These are phyloP conservation scores for Machaerirhynchus nigripectus DNA, from an alignment of 2,113 vertebrate species.

Conservation along the genomic window DNA sequence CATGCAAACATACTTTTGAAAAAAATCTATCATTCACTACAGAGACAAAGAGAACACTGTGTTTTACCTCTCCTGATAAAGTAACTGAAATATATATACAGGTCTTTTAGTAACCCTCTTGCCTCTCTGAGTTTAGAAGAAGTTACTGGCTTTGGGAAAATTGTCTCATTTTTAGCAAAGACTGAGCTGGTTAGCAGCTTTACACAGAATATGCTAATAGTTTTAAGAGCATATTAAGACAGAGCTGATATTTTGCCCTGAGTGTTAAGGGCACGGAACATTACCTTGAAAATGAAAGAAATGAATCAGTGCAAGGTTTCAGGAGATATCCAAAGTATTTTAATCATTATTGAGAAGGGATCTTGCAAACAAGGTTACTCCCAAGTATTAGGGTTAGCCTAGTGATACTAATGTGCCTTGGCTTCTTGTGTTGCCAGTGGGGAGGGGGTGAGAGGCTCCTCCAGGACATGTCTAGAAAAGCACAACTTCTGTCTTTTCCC, in stretches of 20 bases:
- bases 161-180: not conserved
- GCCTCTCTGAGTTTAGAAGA: not conserved
- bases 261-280: not conserved
- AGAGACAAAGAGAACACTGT: not conserved
- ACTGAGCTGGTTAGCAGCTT: not conserved
- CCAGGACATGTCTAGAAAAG: not conserved
- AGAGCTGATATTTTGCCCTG: not conserved
- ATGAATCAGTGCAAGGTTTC: not conserved
- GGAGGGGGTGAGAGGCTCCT: not conserved
- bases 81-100: not conserved
- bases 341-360: not conserved
- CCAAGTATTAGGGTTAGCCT: not conserved
- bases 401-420: not conserved
- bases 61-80: not conserved
- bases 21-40: not conserved
- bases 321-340: not conserved
- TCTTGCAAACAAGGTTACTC: not conserved
- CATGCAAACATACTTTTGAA: rapidly evolving
- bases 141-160: not conserved
- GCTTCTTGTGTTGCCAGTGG: not conserved
- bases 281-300: not conserved
- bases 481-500: not conserved
- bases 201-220: not conserved
- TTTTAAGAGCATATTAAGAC: not conserved
- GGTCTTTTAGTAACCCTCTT: not conserved